A percentile compares a stretch with the other conserved stretches of the same genome.
phyloP scores from a whole-genome alignment of 2,888 invertebrate species.

The Oasisia sp. region DNA sequence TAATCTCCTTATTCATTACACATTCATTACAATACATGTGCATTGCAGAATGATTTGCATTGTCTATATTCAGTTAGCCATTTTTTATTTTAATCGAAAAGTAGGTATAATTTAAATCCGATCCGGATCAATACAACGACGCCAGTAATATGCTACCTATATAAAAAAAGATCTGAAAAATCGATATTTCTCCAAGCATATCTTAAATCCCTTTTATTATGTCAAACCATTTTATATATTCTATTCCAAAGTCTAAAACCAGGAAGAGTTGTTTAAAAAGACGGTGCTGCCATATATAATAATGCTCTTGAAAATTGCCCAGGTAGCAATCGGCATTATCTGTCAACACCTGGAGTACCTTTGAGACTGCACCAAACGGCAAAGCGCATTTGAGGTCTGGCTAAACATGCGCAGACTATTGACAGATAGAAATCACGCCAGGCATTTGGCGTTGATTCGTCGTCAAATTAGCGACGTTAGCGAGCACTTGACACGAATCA shows the following conservation, averaged over 20 bases:
- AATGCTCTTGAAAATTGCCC: neutral
- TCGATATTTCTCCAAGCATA: too few relatives aligned
- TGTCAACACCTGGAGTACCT: neutral
- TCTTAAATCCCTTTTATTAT: too few relatives aligned
- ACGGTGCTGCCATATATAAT: neutral
- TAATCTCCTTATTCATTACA: too few relatives aligned
- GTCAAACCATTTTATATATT: too few relatives aligned
- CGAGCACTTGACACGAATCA: neutral
- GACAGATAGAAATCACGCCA: neutral
- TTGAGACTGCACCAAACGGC: neutral
- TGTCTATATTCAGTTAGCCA: too few relatives aligned
- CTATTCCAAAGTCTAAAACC: neutral
- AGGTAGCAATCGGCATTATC: neutral
- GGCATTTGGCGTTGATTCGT: neutral
- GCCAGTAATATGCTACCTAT: too few relatives aligned
- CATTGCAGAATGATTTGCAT: too few relatives aligned
- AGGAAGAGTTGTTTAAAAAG: neutral
- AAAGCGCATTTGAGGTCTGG: neutral
- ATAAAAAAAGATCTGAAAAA: too few relatives aligned
- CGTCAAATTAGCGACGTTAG: slow-evolving; percentile 10
- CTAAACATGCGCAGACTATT: neutral
- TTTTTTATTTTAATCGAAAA: too few relatives aligned
- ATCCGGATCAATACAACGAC: too few relatives aligned
- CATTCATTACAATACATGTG: too few relatives aligned
- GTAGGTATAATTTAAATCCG: too few relatives aligned